Percentiles rank a stretch among this genome's conserved stretches.
phyloP scores from a whole-genome alignment of 2,797 vertebrate genomes.

The Galagoides demidoff region DNA sequence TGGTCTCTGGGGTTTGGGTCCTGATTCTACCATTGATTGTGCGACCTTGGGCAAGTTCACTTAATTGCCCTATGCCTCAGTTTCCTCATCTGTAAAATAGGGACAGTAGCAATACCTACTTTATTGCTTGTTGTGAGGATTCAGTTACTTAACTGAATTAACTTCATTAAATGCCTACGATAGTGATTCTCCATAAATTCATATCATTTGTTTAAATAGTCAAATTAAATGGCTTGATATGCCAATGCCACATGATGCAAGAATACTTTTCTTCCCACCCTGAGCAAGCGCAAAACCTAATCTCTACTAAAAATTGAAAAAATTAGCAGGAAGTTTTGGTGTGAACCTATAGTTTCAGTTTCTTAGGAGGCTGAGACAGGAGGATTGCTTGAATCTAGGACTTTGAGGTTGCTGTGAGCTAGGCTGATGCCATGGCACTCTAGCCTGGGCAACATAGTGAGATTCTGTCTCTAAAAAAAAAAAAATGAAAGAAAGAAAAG shows the following conservation, averaged over 20 bases:
- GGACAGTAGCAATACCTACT: not conserved
- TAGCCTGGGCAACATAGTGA: too few relatives aligned
- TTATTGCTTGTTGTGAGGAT: not conserved
- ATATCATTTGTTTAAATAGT: not conserved
- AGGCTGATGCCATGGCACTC: too few relatives aligned
- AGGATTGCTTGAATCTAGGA: too few relatives aligned
- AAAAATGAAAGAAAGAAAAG: too few relatives aligned
- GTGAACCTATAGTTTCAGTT: too few relatives aligned
- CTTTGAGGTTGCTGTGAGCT: too few relatives aligned
- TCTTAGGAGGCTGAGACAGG: too few relatives aligned
- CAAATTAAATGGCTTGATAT: not conserved
- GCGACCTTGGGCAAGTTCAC: not conserved
- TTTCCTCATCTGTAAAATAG: conserved; percentile 16
- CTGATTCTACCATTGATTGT: not conserved
- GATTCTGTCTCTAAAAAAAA: too few relatives aligned
- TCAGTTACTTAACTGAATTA: not conserved
- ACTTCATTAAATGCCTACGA: not conserved
- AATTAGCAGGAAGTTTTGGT: too few relatives aligned
- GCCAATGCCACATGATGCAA: not conserved
- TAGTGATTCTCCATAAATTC: not conserved
- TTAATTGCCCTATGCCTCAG: not conserved
- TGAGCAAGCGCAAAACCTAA: too few relatives aligned
- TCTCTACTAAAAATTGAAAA: too few relatives aligned
- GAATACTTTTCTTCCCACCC: not conserved
- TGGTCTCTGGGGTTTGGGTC: not conserved